Conservation (phyloP, 2,888 invertebrate species). For the Watsonalla binaria region DNA sequence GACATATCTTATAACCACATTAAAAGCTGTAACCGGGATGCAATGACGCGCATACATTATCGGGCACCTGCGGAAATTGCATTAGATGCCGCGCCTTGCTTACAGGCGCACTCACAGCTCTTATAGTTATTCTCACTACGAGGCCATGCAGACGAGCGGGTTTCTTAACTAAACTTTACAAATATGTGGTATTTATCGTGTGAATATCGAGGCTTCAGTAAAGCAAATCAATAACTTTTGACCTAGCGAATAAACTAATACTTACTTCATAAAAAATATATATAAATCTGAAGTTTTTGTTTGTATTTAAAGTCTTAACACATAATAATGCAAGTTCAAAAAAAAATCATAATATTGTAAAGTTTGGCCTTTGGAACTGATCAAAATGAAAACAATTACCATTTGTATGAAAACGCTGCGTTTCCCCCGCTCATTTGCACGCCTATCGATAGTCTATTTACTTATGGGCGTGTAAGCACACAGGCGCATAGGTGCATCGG, state of each 20-base stretch:
- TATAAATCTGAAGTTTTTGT: too few relatives aligned
- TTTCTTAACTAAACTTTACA: background rate
- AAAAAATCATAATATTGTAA: too few relatives aligned
- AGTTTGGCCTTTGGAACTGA: too few relatives aligned
- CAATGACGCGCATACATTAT: conserved; percentile 53
- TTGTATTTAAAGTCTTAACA: too few relatives aligned
- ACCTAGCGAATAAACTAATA: too few relatives aligned
- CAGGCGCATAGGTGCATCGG: conserved; percentile 63
- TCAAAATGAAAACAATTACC: background rate
- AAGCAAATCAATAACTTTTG: too few relatives aligned
- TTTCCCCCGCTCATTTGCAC: conserved; percentile 21
- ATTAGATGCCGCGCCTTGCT: conserved; percentile 59
- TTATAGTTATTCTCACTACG: conserved; percentile 37
- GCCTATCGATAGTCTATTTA: conserved; percentile 58
- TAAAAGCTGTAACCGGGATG: conserved; percentile 22
- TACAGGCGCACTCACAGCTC: conserved; percentile 37
- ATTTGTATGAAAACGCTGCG: background rate
- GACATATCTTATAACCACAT: background rate
- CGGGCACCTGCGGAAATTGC: conserved; percentile 67
- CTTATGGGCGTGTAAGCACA: conserved; percentile 54
- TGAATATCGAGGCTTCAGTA: too few relatives aligned
- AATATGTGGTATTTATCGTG: background rate
- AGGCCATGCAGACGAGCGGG: conserved; percentile 35
- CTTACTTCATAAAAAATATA: too few relatives aligned
- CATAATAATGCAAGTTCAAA: too few relatives aligned